A percentile compares a stretch with the other conserved stretches of the same genome.
phyloP scores from a whole-genome alignment of 2,888 invertebrate genomes.

The Mythimna impura region DNA sequence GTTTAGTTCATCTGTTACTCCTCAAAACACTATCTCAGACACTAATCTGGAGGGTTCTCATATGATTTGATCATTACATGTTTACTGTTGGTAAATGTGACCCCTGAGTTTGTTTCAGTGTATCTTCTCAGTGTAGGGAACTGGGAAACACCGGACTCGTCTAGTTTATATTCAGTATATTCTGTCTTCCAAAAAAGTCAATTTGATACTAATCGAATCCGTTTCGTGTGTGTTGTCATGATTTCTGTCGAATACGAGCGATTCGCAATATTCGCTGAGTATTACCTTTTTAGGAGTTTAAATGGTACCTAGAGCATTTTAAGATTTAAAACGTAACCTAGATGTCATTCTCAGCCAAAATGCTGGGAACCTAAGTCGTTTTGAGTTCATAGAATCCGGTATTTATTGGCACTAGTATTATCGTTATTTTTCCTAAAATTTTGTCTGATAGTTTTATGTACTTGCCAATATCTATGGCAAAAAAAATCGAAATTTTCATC shows the following conservation, averaged over 20 bases:
- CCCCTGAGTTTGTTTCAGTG: too few relatives aligned
- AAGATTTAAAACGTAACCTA: slow-evolving; percentile 22
- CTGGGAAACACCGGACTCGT: too few relatives aligned
- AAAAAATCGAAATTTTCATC: too few relatives aligned
- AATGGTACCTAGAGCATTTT: slow-evolving; percentile 15
- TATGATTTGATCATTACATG: too few relatives aligned
- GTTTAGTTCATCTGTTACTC: too few relatives aligned
- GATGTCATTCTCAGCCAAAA: slow-evolving; percentile 6
- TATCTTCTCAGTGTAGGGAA: too few relatives aligned
- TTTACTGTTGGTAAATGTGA: too few relatives aligned
- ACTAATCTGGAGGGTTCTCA: too few relatives aligned
- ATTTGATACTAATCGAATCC: slow-evolving; percentile 5
- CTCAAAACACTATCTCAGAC: too few relatives aligned
- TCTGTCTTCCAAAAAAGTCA: slow-evolving; percentile 1
- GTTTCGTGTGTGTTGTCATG: slow-evolving; percentile 15
- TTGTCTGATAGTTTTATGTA: neutral
- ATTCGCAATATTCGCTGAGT: slow-evolving; percentile 16
- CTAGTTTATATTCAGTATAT: neutral
- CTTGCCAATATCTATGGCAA: neutral
- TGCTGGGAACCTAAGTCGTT: slow-evolving; percentile 21
- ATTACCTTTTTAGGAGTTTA: slow-evolving; percentile 28
- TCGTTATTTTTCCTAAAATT: neutral
- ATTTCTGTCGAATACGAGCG: slow-evolving; percentile 20
- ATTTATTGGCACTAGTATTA: neutral
- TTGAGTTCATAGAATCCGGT: slow-evolving; percentile 3